Evolutionary conservation across 2,888 invertebrate species (phyloP).

Genomic region (Euphydryas editha): DNA sequence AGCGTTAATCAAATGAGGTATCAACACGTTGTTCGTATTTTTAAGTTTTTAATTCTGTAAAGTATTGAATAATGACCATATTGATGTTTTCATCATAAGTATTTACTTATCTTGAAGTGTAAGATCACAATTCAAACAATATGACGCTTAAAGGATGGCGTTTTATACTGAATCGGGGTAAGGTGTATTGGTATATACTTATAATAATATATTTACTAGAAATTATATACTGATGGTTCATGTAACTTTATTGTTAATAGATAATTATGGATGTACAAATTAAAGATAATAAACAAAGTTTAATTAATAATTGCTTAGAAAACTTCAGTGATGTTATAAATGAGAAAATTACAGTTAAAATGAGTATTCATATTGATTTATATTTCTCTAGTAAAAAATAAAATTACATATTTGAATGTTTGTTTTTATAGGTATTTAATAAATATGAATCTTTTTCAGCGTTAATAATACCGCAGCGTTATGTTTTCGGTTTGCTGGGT

Average conservation of each 20-base stretch:
- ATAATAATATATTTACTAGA: neutral
- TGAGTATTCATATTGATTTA: no score
- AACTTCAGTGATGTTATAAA: no score
- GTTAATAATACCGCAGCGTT: constrained; percentile 86
- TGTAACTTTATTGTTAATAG: neutral
- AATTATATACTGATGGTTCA: neutral
- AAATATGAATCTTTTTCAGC: constrained; percentile 56
- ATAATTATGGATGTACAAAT: neutral
- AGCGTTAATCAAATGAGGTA: no score
- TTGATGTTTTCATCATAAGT: no score
- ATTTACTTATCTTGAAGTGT: neutral
- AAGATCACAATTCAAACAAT: neutral
- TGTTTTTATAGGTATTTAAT: neutral
- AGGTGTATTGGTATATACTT: constrained; percentile 15
- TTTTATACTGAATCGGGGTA: constrained; percentile 67
- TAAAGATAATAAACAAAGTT: no score
- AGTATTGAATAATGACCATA: neutral
- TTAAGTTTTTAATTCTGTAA: neutral
- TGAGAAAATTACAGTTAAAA: no score
- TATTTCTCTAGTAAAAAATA: no score
- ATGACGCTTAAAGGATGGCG: constrained; percentile 74
- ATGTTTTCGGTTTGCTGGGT: constrained; percentile 87
- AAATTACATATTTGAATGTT: neutral
- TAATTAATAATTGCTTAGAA: no score
- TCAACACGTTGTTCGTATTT: neutral